Evolutionary conservation across 2,113 vertebrate genomes (phyloP).

Genomic region (Toxostoma redivivum): DNA sequence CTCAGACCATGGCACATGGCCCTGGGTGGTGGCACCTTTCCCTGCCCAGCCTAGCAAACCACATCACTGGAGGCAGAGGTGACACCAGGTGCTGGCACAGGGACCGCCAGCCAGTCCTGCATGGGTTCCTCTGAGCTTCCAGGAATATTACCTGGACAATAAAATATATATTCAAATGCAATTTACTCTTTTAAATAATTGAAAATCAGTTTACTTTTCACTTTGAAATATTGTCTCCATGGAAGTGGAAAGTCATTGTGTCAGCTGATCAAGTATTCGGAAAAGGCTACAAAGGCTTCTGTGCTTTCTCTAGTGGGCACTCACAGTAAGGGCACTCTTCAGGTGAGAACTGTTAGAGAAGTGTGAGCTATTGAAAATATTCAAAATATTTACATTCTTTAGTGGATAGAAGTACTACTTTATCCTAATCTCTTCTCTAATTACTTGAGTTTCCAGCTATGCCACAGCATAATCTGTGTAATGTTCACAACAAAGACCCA

Average conservation of each 20-base stretch:
- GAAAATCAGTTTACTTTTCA: not conserved
- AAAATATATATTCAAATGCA: not conserved
- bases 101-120: not conserved
- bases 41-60: not conserved
- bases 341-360: conserved; percentile 39
- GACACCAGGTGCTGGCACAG: not conserved
- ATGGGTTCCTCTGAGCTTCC: not conserved
- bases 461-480: not conserved
- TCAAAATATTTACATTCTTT: conserved; percentile 69
- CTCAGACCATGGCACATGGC: not conserved
- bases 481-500: not conserved
- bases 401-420: conserved; percentile 28
- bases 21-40: not conserved
- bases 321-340: conserved; percentile 15
- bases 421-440: conserved; percentile 55
- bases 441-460: conserved; percentile 8
- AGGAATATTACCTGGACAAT: not conserved
- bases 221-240: not conserved
- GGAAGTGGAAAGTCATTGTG: not conserved
- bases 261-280: not conserved
- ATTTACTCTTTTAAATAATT: not conserved
- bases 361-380: conserved; percentile 40
- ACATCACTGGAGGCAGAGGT: not conserved
- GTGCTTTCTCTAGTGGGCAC: not conserved
- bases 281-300: not conserved